phyloP scores from a whole-genome alignment of 2,797 vertebrate genomes.

The Lophius americanus region DNA sequence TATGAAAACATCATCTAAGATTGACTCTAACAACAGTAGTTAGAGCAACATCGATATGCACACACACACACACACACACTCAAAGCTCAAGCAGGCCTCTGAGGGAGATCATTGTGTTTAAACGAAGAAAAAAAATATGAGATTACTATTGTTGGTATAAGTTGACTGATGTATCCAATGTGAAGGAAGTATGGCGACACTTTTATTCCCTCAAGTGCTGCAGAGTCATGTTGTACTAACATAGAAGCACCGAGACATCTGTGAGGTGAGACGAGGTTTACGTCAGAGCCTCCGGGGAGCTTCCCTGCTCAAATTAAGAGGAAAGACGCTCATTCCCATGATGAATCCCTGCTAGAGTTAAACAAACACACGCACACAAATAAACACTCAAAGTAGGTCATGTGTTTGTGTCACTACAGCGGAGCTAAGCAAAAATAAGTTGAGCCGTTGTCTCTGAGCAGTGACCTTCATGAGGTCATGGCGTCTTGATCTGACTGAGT shows the following conservation, averaged over 20 bases:
- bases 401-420: conserved; percentile 6
- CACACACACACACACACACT: neutral
- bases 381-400: conserved; percentile 7
- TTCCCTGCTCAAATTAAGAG: conserved; percentile 46
- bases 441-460: conserved; percentile 7
- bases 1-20: conserved; percentile 72
- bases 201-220: conserved; percentile 30
- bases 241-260: conserved; percentile 31
- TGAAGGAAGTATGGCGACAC: neutral
- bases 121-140: conserved; percentile 41
- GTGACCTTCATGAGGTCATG: conserved; percentile 27
- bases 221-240: conserved; percentile 16
- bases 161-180: conserved; percentile 25
- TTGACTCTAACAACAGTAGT: conserved; percentile 48
- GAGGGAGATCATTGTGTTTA: conserved; percentile 47
- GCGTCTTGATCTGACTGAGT: conserved; percentile 3
- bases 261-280: conserved; percentile 27
- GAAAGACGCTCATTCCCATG: conserved; percentile 20
- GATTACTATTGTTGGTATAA: conserved; percentile 35
- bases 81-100: conserved; percentile 40
- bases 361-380: conserved; percentile 12
- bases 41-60: conserved; percentile 31
- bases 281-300: conserved; percentile 6
- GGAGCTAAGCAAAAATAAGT: conserved; percentile 23
- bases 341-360: conserved; percentile 18